Percentiles rank a stretch among this genome's conserved stretches.
Evolutionary conservation across 1,140 invertebrate species (phyloP).

Genomic region (Rhopalosiphum padi): DNA sequence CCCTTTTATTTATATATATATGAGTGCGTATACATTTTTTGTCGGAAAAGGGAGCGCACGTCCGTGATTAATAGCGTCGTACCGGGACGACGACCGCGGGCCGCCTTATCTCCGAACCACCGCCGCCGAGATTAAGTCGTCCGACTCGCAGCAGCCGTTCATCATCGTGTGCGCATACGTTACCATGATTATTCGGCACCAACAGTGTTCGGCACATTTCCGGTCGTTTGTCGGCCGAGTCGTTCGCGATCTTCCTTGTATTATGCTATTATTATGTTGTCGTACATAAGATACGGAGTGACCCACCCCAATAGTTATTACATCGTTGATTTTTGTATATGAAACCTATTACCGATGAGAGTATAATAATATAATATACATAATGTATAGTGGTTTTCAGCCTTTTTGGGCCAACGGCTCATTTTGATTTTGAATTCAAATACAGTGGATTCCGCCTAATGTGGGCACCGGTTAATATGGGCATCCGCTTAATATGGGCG

Average conservation of each 20-base stretch:
- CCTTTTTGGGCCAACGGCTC: too few species aligned
- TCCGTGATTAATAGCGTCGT: constrained; percentile 20
- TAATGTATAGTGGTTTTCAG: too few species aligned
- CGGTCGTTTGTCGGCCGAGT: not conserved
- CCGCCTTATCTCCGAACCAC: constrained; percentile 25
- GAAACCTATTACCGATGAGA: too few species aligned
- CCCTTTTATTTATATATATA: not conserved
- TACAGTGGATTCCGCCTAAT: too few species aligned
- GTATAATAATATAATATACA: too few species aligned
- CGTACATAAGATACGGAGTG: not conserved
- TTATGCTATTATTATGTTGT: not conserved
- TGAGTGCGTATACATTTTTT: not conserved
- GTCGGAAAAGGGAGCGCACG: not conserved
- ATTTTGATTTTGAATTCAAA: too few species aligned
- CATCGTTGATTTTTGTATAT: too few species aligned
- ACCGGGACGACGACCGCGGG: not conserved
- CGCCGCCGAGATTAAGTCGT: constrained; percentile 18
- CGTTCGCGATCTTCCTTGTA: not conserved
- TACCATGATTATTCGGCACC: not conserved
- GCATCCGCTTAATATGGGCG: too few species aligned
- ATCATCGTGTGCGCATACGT: not conserved
- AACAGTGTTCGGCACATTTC: not conserved
- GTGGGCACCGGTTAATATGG: too few species aligned
- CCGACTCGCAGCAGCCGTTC: not conserved
- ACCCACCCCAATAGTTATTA: too few species aligned